Base-by-base conservation (phyloP, 2,797 vertebrate genomes). In the Meda fulgida region DNA sequence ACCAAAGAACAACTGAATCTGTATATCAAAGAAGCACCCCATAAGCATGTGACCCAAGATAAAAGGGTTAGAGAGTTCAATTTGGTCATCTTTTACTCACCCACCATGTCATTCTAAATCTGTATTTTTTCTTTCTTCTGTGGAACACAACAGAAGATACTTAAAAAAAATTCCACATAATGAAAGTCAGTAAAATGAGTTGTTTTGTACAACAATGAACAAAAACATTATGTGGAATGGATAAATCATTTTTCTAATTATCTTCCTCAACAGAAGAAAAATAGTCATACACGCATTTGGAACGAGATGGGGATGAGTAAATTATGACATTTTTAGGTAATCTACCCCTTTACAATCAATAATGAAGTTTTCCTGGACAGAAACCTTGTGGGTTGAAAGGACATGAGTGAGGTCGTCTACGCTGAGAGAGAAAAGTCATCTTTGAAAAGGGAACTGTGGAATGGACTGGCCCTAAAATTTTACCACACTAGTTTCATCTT, bases 381-480 rank as follows among this genome's bases (percentile, higher is more conserved):
- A 71, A 69, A 81, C 31, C 11, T 13, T 40, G 23, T 70, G 34
- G 48, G 71, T 55, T 69, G 46, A 36, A 80, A 69, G 43, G 29
- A 9, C 21, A 31, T 36, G 9, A 60, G 70, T 65, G 70, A 83
- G 55, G 26, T 63, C 18, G 65, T 40, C 29, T 31, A 72, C n/a
- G 21, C 1, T 18, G 31, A 82, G 7, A 31, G 23, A 31, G 21
- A 75, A 43, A 51, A 80, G 43, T 53, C 23, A 43, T n/a, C 5
- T 19, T 53, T 43, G 23, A 84, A 77, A 76, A 40, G 63, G 72
- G 13, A 84, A 78, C n/a, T 5, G 34, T 58, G 40, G 46, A 34
- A 38, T 13, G 60, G 10, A 67, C 34, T 13, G 48, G 4, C 46
- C n/a, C 10, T 8, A 40, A 66, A 65, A 65, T 73, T 34, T 63